Conservation (phyloP, 2,888 invertebrate species). For the Bruchidius siliquastri region DNA sequence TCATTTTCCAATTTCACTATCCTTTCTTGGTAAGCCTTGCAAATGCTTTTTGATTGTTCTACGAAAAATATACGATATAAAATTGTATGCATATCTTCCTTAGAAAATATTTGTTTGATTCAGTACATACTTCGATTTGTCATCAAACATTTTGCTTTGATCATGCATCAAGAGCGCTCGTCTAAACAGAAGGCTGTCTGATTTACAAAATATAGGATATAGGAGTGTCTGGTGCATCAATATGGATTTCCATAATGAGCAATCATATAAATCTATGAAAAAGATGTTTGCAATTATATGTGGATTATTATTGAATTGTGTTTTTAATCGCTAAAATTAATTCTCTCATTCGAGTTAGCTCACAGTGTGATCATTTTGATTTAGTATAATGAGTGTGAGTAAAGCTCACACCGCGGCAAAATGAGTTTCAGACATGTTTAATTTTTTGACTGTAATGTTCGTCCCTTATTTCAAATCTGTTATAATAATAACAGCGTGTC, state of each 20-base stretch:
- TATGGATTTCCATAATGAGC: background rate
- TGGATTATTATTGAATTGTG: too few species aligned
- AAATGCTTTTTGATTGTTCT: slow-evolving; percentile 72
- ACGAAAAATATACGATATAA: slow-evolving; percentile 24
- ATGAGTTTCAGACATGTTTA: too few species aligned
- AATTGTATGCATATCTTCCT: background rate
- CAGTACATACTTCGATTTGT: background rate
- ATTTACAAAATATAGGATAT: background rate
- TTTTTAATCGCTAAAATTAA: too few species aligned
- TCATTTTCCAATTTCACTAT: slow-evolving; percentile 84
- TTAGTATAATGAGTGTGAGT: too few species aligned
- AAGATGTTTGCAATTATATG: too few species aligned
- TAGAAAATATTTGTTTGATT: background rate
- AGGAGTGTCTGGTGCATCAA: background rate
- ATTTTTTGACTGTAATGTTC: too few species aligned
- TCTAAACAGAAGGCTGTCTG: background rate
- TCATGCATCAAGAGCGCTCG: background rate
- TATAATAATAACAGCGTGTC: too few species aligned
- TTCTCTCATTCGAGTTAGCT: too few species aligned
- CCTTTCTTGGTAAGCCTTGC: slow-evolving; percentile 84
- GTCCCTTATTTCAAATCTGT: too few species aligned
- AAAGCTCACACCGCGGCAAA: too few species aligned
- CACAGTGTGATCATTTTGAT: too few species aligned
- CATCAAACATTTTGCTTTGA: background rate
- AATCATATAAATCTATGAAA: too few species aligned